phyloP scores from a whole-genome alignment of 1,140 invertebrate genomes.

The Zophobas morio region DNA sequence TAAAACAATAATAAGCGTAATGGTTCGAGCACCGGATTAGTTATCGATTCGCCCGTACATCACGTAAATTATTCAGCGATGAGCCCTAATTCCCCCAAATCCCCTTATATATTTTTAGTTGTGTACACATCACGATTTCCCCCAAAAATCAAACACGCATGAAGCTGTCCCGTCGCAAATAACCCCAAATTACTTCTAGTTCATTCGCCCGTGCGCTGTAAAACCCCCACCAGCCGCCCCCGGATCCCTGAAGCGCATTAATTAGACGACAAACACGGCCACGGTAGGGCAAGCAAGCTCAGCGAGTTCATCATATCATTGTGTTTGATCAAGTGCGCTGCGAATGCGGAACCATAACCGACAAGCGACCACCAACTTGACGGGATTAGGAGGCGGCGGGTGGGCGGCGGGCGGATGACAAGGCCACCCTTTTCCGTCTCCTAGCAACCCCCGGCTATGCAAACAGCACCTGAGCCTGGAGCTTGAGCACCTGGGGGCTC shows the following conservation, averaged over 20 bases:
- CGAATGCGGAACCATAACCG: conserved; percentile 40
- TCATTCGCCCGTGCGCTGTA: conserved; percentile 18
- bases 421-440: conserved; percentile 35
- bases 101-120: conserved; percentile 21
- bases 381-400: conserved; percentile 33
- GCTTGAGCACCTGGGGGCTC: conserved; percentile 24
- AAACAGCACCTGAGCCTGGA: conserved; percentile 34
- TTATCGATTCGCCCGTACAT: conserved; percentile 12
- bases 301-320: conserved; percentile 42
- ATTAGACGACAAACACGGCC: conserved; percentile 40
- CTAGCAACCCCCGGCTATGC: conserved; percentile 36
- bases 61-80: conserved; percentile 10
- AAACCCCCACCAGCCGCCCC: conserved; percentile 8
- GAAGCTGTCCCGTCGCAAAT: conserved; percentile 19
- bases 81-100: conserved; percentile 13
- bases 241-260: conserved; percentile 36
- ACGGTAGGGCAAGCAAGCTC: conserved; percentile 38
- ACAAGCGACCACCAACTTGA: conserved; percentile 33
- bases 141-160: conserved; percentile 33
- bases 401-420: conserved; percentile 34
- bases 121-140: conserved; percentile 22
- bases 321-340: conserved; percentile 40
- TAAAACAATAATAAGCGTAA: conserved; percentile 1
- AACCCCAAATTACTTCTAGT: conserved; percentile 26
- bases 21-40: neutral